Evolutionary conservation across 2,888 invertebrate genomes (phyloP).

Genomic region (Diarsia dahlii): DNA sequence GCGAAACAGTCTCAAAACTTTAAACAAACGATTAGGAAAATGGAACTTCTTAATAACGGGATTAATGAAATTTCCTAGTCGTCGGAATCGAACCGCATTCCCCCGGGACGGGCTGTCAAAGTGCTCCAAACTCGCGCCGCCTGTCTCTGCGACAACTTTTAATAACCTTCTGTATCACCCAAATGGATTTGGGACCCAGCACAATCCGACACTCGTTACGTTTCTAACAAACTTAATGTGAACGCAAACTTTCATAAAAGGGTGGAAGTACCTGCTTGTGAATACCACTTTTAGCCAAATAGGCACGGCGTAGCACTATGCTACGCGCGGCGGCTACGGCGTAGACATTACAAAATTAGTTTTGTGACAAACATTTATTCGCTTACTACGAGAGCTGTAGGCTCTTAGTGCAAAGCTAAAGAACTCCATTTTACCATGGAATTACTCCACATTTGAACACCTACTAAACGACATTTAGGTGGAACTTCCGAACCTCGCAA

Average conservation of each 20-base stretch:
- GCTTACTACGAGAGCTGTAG: neutral
- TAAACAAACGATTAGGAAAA: conserved; percentile 72
- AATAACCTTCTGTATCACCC: conserved; percentile 87
- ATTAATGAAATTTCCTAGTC: conserved; percentile 87
- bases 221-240: conserved; percentile 70
- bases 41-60: conserved; percentile 81
- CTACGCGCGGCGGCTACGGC: conserved; percentile 29
- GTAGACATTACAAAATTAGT: neutral
- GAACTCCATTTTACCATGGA: neutral
- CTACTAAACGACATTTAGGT: neutral
- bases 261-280: conserved; percentile 63
- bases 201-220: conserved; percentile 74
- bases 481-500: conserved; percentile 8
- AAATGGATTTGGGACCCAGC: conserved; percentile 85
- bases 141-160: conserved; percentile 87
- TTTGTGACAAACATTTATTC: neutral
- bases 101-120: conserved; percentile 85
- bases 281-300: conserved; percentile 44
- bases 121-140: conserved; percentile 82
- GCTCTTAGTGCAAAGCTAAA: neutral
- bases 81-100: conserved; percentile 84
- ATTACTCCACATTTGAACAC: neutral
- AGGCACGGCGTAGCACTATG: conserved; percentile 38
- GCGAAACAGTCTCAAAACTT: conserved; percentile 55
- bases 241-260: conserved; percentile 65